Base-by-base conservation (phyloP, 2,797 vertebrate genomes). In the Dallia pectoralis region DNA sequence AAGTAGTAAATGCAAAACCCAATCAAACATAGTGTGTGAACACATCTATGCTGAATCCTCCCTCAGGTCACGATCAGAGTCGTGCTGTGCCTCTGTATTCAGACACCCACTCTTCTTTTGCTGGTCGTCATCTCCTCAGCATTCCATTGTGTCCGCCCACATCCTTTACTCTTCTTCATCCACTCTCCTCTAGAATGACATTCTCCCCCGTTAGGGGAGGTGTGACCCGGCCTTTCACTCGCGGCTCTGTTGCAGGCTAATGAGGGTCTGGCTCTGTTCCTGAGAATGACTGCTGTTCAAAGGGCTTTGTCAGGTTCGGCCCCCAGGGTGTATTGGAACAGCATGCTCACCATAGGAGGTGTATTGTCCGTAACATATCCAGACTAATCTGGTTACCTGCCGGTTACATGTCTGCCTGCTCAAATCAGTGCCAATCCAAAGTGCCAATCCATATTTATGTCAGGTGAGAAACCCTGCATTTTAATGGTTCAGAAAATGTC, bases 221-320 rank as follows among this genome's bases (percentile, higher is more conserved):
- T 70, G 61, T 59, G 81, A 78, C 70, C 77, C 77, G 73, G 27
- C 30, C 48, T 44, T 16, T 49, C 56, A 59, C 72, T 44, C 70
- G 75, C 70, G 72, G 72, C 78, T 75, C 62, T 75, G 71, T 70
- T 85, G 81, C 77, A 78, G 75, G 81, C 82, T 89, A 89, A 92
- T 86, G 87, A 90, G 84, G 78, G 74, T 77, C 80, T 87, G 85
- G 86, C 85, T 83, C 72, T 56, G 63, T 79, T 81, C 80, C 87
- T 71, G 83, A 72, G n/a, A 36, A 80, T 78, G 84, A 90, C 87
- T 84, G 85, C 77, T 86, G 75, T 85, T 87, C 77, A 88, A 87
- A 90, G 82, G 79, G 77, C 77, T 85, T 83, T 89, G 86, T 82
- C 81, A 84, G 83, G 88, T 88, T 44, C 77, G 81, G 79, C 29